phyloP scores from a whole-genome alignment of 2,888 invertebrate genomes.

The Tortricodes alternella region DNA sequence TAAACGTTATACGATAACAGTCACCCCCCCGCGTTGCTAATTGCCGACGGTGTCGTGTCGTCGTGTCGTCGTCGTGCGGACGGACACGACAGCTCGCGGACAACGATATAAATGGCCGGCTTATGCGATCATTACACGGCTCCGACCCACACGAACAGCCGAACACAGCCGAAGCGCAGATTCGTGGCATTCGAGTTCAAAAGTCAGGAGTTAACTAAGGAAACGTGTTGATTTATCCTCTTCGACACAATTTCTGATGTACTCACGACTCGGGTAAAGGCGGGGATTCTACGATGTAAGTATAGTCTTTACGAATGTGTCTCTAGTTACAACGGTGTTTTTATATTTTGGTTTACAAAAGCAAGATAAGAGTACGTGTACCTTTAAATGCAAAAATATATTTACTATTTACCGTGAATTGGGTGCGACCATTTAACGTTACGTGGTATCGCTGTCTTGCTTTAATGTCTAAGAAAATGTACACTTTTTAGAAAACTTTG shows the following conservation, averaged over 20 bases:
- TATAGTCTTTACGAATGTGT: too few species aligned
- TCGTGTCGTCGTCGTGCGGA: conserved; percentile 38
- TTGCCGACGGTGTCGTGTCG: conserved; percentile 40
- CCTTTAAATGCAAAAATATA: too few species aligned
- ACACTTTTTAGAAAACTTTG: too few species aligned
- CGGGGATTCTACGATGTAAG: not conserved
- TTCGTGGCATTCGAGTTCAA: conserved; percentile 29
- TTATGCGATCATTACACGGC: conserved; percentile 31
- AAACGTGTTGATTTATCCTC: conserved; percentile 30
- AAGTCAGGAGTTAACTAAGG: conserved; percentile 30
- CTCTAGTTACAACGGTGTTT: too few species aligned
- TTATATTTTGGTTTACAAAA: conserved; percentile 2
- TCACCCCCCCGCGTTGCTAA: conserved; percentile 37
- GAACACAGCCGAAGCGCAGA: conserved; percentile 23
- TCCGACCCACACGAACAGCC: conserved; percentile 15
- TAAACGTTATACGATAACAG: conserved; percentile 29
- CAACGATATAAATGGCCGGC: conserved; percentile 30
- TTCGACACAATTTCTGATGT: conserved; percentile 9
- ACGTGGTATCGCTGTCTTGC: too few species aligned
- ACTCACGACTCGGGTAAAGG: not conserved
- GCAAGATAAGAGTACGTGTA: too few species aligned
- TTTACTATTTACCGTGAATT: too few species aligned
- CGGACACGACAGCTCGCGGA: conserved; percentile 29
- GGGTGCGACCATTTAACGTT: too few species aligned
- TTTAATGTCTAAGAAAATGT: too few species aligned